Evolutionary conservation across 1,140 invertebrate genomes (phyloP).

Genomic region (Lamellibrachia luymesi): DNA sequence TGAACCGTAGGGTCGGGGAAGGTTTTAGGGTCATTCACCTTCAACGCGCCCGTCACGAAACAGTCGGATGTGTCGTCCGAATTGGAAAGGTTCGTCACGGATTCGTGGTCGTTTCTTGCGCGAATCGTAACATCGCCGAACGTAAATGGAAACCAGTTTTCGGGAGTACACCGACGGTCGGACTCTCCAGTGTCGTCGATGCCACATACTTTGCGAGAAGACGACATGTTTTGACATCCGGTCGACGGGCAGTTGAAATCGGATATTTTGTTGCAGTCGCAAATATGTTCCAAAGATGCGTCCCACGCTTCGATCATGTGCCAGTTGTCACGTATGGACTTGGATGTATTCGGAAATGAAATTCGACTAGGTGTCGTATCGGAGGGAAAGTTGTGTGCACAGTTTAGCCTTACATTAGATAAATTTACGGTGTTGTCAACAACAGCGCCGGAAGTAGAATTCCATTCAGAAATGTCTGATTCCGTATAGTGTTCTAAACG

Average conservation of each 20-base stretch:
- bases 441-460: not conserved
- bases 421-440: not conserved
- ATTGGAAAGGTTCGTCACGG: not conserved
- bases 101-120: not conserved
- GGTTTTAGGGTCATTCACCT: not conserved
- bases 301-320: not conserved
- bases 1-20: not conserved
- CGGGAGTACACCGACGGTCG: not conserved
- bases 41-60: not conserved
- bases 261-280: not conserved
- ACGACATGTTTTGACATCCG: not conserved
- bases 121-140: not conserved
- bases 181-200: not conserved
- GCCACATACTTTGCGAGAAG: not conserved
- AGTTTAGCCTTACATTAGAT: not conserved
- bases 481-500: not conserved
- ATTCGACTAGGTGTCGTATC: not conserved
- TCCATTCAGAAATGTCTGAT: not conserved
- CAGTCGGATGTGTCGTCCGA: not conserved
- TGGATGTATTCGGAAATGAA: not conserved
- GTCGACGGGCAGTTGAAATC: not conserved
- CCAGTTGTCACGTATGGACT: not conserved
- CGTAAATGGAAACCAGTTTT: not conserved
- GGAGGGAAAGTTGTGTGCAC: not conserved
- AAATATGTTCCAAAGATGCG: not conserved